Conservation (phyloP, 2,888 invertebrate species). For the Rotaria sp. region DNA sequence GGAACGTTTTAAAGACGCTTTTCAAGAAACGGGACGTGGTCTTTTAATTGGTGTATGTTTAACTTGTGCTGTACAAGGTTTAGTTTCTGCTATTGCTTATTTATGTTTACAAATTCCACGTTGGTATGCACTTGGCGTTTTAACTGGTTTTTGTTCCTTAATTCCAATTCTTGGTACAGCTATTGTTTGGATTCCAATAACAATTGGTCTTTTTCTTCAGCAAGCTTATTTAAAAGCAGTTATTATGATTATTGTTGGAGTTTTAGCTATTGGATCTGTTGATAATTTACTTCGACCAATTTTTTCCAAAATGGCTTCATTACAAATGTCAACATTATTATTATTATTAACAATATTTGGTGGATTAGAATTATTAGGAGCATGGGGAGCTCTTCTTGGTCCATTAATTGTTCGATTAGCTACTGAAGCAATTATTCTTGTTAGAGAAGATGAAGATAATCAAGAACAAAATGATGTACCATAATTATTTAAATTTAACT, state of each 20-base stretch:
- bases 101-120: slow-evolving; percentile 14
- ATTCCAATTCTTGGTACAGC: slow-evolving; percentile 14
- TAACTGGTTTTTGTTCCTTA: slow-evolving; percentile 11
- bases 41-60: slow-evolving; percentile 15
- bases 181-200: slow-evolving; percentile 6
- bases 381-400: slow-evolving; percentile 5
- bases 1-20: neutral
- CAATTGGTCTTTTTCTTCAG: slow-evolving; percentile 28
- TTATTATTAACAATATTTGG: slow-evolving; percentile 17
- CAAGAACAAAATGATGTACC: neutral
- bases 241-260: neutral
- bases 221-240: neutral
- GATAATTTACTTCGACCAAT: slow-evolving; percentile 9
- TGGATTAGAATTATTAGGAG: slow-evolving; percentile 14
- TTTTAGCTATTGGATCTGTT: slow-evolving; percentile 13
- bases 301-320: neutral
- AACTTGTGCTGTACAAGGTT: neutral
- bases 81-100: slow-evolving; percentile 22
- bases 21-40: slow-evolving; percentile 26
- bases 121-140: neutral
- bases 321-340: slow-evolving; percentile 21
- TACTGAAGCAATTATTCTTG: neutral
- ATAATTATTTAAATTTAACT: neutral
- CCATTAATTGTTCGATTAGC: slow-evolving; percentile 16
- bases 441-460: slow-evolving; percentile 16